Base-by-base conservation (phyloP, 2,888 invertebrate genomes). In the Lithophane socia region DNA sequence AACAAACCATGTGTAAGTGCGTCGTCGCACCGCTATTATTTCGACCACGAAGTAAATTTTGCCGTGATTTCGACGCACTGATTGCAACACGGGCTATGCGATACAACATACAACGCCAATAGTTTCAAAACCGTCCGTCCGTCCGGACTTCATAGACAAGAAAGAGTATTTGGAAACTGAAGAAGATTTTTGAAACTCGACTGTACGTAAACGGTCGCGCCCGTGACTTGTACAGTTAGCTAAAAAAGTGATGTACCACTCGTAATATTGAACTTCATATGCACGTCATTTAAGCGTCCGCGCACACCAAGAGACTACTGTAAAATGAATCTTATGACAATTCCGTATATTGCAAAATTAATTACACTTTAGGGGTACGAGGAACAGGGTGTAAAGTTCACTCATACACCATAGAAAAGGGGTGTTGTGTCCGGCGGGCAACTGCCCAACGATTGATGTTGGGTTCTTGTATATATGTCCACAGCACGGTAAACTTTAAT, bases 141-240 rank as follows among this genome's bases (percentile, higher is more conserved):
- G 1, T 9, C 49, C 49, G 29, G 10, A 65, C 0, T 24, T 66
- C 18, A 49, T 18, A 65, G 44, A n/a, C 9, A 7, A 66, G 12
- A 16, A 7, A 66, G 12, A 16, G 0, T 10, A 29, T 47, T 10
- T 24, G 12, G 12, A 21, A 64, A 13, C 2, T 42, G 13, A 13
- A 42, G 49, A 13, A 66, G 24, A 52, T 29, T 67, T 21, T 52
- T 47, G 10, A 49, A 18, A 71, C 29, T n/a, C 29, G 7, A 16
- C 7, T 64, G 16, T 16, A n/a, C 9, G 16, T 4, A 37, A n/a
- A n/a, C 12, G 8, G n/a, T 37, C 37, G 68, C 37, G 37, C 16
- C 54, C n/a, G 37, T 68, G 37, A n/a, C n/a, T 66, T 67, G 2
- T 52, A 24, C 49, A 54, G n/a, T 68, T 68, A 37, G 16, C 54